These are phyloP conservation scores for Eurypyga helias DNA, from an alignment of 2,113 vertebrate genomes.

Conservation along the genomic window DNA sequence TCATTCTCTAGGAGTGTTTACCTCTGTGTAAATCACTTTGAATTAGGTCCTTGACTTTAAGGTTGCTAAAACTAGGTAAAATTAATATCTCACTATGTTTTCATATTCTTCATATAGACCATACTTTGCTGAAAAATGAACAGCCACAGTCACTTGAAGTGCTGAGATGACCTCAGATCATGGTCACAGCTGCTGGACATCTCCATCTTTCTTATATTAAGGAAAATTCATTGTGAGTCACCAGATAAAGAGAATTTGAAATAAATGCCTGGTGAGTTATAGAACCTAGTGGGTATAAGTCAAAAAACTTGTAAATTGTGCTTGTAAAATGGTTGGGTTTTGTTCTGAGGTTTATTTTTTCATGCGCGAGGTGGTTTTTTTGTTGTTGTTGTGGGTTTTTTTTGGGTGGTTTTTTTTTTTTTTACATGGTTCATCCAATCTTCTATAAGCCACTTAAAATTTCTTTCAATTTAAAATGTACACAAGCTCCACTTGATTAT, in stretches of 20 bases:
- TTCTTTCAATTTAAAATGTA: neutral
- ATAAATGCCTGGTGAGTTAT: neutral
- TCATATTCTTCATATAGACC: neutral
- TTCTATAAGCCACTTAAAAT: neutral
- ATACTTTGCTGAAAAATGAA: neutral
- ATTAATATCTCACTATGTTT: neutral
- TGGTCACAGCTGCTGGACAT: neutral
- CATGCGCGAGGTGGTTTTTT: no score
- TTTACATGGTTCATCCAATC: neutral
- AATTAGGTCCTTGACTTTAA: neutral
- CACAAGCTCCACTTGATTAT: neutral
- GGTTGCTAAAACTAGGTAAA: neutral
- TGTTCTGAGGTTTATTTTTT: no score
- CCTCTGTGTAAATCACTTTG: neutral
- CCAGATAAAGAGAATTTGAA: neutral
- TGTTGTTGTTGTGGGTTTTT: neutral
- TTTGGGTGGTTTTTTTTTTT: neutral
- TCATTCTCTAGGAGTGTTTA: neutral
- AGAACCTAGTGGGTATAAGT: neutral
- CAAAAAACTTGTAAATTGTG: neutral
- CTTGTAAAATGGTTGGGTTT: neutral
- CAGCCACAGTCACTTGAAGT: neutral
- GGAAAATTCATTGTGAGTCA: neutral
- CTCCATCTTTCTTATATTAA: accelerated
- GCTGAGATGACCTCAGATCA: neutral